Percentiles rank a stretch among this genome's conserved stretches.
Conservation (phyloP, 2,113 vertebrate species). For the Typhlomys cinereus region DNA sequence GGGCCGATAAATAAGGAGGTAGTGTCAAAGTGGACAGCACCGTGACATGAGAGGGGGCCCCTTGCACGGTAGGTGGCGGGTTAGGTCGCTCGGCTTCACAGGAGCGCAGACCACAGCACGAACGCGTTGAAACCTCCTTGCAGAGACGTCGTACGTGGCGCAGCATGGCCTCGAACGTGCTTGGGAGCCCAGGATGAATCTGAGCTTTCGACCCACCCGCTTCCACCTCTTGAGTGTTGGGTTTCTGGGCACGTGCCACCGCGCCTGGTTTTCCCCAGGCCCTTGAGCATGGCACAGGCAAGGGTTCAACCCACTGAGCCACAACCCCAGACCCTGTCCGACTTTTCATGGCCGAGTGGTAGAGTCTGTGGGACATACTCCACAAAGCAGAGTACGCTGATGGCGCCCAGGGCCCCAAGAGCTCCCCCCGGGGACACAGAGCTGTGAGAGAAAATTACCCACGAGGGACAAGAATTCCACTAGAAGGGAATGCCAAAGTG, state of each 20-base stretch:
- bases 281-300: background rate
- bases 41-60: too few species aligned
- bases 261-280: too few species aligned
- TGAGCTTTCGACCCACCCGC: background rate
- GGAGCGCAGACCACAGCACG: too few species aligned
- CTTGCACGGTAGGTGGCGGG: too few species aligned
- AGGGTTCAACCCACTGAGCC: background rate
- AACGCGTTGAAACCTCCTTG: too few species aligned
- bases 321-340: background rate
- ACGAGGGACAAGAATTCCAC: background rate
- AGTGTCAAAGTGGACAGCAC: too few species aligned
- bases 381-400: background rate
- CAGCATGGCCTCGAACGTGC: too few species aligned
- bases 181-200: background rate
- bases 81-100: too few species aligned
- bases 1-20: too few species aligned
- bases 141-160: too few species aligned
- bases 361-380: background rate
- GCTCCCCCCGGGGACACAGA: background rate
- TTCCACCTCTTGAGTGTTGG: background rate
- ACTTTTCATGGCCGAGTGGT: background rate
- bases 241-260: background rate
- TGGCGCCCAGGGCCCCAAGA: rapidly evolving
- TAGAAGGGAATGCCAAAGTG: background rate
- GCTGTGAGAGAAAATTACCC: background rate